phyloP scores from a whole-genome alignment of 1,140 invertebrate genomes.

The Frieseomelitta varia region DNA sequence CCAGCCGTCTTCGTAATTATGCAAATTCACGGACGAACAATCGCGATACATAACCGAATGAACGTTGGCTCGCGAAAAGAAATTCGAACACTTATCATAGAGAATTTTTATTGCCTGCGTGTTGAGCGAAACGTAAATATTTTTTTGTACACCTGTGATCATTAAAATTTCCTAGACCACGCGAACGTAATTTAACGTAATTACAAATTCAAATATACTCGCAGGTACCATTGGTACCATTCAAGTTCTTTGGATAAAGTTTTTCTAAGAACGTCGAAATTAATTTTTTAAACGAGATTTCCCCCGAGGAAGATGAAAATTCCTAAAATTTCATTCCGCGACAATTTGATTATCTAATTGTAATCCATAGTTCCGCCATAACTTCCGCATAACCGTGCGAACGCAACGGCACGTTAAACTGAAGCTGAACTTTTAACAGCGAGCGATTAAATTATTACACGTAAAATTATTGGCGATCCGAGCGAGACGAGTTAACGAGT shows the following conservation, averaged over 20 bases:
- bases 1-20: constrained; percentile 40
- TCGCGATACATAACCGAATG: constrained; percentile 6
- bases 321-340: background rate
- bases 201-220: too few relatives aligned
- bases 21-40: constrained; percentile 40
- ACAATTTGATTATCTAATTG: background rate
- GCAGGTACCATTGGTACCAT: too few relatives aligned
- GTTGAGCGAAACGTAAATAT: too few relatives aligned
- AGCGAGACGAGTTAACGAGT: background rate
- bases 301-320: background rate
- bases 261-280: too few relatives aligned
- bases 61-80: background rate
- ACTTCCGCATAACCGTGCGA: background rate
- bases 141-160: too few relatives aligned
- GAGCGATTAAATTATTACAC: background rate
- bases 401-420: background rate
- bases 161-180: too few relatives aligned
- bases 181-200: too few relatives aligned
- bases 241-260: too few relatives aligned
- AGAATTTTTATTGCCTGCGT: background rate
- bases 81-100: background rate
- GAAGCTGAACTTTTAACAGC: background rate
- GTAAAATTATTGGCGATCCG: background rate
- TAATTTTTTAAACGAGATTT: background rate
- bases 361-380: background rate